Conservation (phyloP, 2,888 invertebrate species). For the Papilio demoleus region DNA sequence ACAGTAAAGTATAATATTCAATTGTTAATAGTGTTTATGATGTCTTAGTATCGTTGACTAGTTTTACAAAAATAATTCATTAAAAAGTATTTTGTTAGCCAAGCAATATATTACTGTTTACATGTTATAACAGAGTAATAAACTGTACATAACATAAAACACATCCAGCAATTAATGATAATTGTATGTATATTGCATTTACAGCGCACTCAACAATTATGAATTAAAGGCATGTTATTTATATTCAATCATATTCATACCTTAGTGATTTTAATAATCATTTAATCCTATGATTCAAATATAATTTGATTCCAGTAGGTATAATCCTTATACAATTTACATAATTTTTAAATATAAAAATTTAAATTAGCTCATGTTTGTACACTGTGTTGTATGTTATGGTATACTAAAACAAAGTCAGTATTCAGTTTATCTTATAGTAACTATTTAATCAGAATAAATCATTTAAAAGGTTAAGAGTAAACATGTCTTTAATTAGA, state of each 20-base stretch:
- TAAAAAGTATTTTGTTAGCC: too few relatives aligned
- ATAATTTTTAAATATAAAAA: too few relatives aligned
- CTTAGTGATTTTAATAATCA: neutral
- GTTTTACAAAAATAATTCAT: too few relatives aligned
- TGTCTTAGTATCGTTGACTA: too few relatives aligned
- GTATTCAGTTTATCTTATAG: neutral
- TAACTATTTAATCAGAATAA: too few relatives aligned
- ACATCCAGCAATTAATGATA: constrained; percentile 20
- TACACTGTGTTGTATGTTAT: too few relatives aligned
- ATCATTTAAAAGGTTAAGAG: neutral
- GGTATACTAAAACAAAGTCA: neutral
- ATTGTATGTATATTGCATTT: constrained; percentile 4
- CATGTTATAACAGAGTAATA: neutral
- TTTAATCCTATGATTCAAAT: neutral
- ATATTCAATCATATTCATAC: neutral
- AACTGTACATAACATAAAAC: neutral
- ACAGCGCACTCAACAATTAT: neutral
- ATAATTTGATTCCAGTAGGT: neutral
- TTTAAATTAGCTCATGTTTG: too few relatives aligned
- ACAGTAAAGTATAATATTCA: too few relatives aligned
- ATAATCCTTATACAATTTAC: too few relatives aligned
- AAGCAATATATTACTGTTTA: too few relatives aligned
- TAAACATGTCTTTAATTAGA: constrained; percentile 3
- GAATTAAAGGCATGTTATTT: constrained; percentile 21
- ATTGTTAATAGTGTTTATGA: too few relatives aligned